Conservation (phyloP, 2,888 invertebrate species). For the Pantelozetes paolii region DNA sequence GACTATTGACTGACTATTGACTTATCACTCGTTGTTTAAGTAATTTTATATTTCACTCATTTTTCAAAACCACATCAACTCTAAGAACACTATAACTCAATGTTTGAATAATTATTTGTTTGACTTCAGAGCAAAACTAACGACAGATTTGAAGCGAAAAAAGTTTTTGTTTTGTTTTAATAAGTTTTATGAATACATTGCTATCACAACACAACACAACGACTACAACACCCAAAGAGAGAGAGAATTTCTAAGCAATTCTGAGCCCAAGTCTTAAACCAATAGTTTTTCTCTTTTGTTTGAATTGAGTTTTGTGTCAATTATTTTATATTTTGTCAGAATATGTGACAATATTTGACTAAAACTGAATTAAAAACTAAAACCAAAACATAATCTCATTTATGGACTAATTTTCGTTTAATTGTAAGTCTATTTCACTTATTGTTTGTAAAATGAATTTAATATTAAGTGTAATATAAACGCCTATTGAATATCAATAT, state of each 20-base stretch:
- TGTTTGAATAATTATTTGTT: neutral
- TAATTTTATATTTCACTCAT: neutral
- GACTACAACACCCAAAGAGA: neutral
- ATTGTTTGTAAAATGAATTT: neutral
- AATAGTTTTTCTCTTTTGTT: constrained; percentile 1
- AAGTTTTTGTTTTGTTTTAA: constrained; percentile 9
- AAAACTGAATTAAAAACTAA: neutral
- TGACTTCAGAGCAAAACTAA: neutral
- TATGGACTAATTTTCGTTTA: neutral
- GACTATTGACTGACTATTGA: no score
- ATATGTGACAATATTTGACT: neutral
- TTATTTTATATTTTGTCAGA: neutral
- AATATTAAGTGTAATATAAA: neutral
- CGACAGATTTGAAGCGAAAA: constrained; percentile 3
- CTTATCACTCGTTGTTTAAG: constrained; percentile 6
- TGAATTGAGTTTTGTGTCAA: neutral
- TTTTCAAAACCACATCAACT: neutral
- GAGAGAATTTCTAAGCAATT: neutral
- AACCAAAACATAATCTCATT: neutral
- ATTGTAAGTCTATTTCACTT: neutral
- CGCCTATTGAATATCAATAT: neutral
- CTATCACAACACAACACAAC: neutral
- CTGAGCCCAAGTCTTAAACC: neutral
- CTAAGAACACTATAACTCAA: neutral
- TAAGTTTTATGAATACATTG: neutral